phyloP scores from a whole-genome alignment of 1,140 invertebrate species.

The Anoplolepis gracilipes region DNA sequence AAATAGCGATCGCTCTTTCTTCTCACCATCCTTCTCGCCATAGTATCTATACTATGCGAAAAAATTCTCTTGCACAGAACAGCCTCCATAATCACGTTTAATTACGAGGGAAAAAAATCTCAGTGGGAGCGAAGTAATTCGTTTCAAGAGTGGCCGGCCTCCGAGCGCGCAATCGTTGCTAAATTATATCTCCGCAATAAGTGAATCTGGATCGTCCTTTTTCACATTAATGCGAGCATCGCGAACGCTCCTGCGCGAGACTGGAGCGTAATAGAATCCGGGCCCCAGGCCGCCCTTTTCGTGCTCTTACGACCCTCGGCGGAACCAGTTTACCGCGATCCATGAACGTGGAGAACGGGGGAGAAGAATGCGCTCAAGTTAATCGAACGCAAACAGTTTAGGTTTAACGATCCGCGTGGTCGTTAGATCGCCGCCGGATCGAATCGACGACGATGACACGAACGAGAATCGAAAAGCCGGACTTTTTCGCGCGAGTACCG shows the following conservation, averaged over 20 bases:
- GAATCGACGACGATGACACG: constrained; percentile 69
- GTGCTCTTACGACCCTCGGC: constrained; percentile 65
- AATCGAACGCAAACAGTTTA: constrained; percentile 77
- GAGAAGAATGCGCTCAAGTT: constrained; percentile 64
- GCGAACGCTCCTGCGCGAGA: constrained; percentile 59
- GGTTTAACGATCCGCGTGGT: constrained; percentile 61
- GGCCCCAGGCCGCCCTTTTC: constrained; percentile 65
- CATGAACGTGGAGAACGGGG: constrained; percentile 13
- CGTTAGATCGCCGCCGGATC: constrained; percentile 73
- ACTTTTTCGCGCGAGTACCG: constrained; percentile 57
- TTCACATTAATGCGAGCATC: constrained; percentile 59
- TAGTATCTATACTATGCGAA: neutral
- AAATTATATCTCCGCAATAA: constrained; percentile 61
- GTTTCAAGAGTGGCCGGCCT: constrained; percentile 34
- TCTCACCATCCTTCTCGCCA: constrained; percentile 12
- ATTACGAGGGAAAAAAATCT: constrained; percentile 51
- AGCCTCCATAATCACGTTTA: constrained; percentile 60
- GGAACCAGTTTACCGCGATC: constrained; percentile 56
- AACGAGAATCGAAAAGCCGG: constrained; percentile 54
- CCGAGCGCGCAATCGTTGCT: constrained; percentile 57
- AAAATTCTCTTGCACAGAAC: constrained; percentile 35
- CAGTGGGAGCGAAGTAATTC: constrained; percentile 47
- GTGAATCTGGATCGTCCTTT: constrained; percentile 61
- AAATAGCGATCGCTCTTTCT: constrained; percentile 51
- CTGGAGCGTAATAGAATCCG: constrained; percentile 62